These are phyloP conservation scores for Rhinoderma darwinii DNA, from an alignment of 2,113 vertebrate genomes.

Conservation along the genomic window DNA sequence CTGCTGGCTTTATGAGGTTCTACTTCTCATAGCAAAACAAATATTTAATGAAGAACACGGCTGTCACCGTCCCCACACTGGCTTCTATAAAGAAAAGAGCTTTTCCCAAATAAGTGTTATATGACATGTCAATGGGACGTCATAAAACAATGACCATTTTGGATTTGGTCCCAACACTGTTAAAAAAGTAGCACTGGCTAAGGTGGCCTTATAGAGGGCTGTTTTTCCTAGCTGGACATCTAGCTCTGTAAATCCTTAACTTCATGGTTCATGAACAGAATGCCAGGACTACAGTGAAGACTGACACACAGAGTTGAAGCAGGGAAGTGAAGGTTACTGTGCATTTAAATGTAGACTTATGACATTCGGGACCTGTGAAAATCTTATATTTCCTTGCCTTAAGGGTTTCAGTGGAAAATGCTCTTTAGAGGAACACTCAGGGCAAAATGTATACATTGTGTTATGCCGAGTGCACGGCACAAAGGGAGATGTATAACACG, in stretches of 20 bases:
- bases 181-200: not conserved
- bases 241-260: not conserved
- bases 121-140: not conserved
- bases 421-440: no score
- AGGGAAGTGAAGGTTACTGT: not conserved
- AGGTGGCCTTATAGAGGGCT: not conserved
- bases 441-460: no score
- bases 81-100: not conserved
- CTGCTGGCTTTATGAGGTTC: conserved; percentile 25
- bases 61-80: not conserved
- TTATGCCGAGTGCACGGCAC: no score
- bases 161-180: not conserved
- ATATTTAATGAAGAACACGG: not conserved
- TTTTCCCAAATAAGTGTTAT: not conserved
- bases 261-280: not conserved
- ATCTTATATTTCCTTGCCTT: no score
- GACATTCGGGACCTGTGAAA: no score
- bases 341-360: no score
- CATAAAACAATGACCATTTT: not conserved
- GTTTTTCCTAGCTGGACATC: not conserved
- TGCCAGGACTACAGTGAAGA: not conserved
- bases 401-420: no score
- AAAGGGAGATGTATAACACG: no score
- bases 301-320: not conserved
- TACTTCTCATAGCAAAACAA: not conserved